These are phyloP conservation scores for Carollia perspicillata DNA, from an alignment of 2,113 vertebrate genomes.

Conservation along the genomic window DNA sequence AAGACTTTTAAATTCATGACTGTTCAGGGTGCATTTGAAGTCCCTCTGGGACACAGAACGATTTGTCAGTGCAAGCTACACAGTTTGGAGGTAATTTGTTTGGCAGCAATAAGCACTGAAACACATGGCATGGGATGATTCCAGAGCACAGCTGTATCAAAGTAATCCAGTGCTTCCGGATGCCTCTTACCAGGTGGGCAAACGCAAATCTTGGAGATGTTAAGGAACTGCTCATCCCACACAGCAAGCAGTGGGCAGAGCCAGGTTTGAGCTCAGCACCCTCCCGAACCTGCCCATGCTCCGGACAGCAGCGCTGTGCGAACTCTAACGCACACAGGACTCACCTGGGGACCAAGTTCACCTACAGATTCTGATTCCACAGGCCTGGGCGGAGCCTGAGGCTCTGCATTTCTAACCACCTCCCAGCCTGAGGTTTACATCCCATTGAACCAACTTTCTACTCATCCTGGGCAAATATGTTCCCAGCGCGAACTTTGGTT, in stretches of 20 bases:
- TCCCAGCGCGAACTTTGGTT: not conserved
- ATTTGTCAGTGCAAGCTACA: not conserved
- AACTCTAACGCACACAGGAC: not conserved
- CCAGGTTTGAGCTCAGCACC: fast-evolving
- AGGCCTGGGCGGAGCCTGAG: not conserved
- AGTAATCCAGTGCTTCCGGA: not conserved
- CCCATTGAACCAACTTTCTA: not conserved
- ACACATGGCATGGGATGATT: not conserved
- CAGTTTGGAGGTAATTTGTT: not conserved
- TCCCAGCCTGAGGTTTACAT: not conserved
- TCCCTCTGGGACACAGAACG: not conserved
- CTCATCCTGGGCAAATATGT: not conserved
- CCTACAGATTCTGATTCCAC: not conserved
- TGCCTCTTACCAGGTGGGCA: not conserved
- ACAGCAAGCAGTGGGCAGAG: fast-evolving
- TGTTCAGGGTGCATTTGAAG: not conserved
- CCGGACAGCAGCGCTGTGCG: not conserved
- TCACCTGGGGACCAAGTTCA: not conserved
- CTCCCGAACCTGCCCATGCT: not conserved
- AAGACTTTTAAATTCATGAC: not conserved
- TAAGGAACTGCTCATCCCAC: not conserved
- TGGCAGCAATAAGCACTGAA: not conserved
- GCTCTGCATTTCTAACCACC: not conserved
- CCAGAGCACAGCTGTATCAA: not conserved
- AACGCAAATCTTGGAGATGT: no score